Conservation (phyloP, 1,140 invertebrate genomes). For the Pantala flavescens region DNA sequence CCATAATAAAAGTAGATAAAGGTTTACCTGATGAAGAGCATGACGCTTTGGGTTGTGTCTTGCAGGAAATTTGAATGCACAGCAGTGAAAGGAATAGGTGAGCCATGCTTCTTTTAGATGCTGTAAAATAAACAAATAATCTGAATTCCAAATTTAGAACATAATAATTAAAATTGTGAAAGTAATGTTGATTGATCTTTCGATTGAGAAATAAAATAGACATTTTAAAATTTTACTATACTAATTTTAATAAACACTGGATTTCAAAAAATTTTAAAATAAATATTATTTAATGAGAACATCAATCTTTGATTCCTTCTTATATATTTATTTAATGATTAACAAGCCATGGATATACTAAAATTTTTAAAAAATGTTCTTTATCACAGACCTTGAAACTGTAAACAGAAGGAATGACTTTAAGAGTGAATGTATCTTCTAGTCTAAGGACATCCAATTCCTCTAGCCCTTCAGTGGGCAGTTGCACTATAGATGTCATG, state of each 20-base stretch:
- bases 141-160: not conserved
- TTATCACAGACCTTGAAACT: slow-evolving; percentile 50
- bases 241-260: too few relatives aligned
- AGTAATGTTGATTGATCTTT: too few relatives aligned
- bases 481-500: slow-evolving; percentile 54
- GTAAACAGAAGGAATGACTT: slow-evolving; percentile 72
- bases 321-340: too few relatives aligned
- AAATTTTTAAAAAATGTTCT: too few relatives aligned
- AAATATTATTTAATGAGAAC: too few relatives aligned
- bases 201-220: too few relatives aligned
- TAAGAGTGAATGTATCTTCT: slow-evolving; percentile 56
- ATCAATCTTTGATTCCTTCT: too few relatives aligned
- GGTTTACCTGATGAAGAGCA: slow-evolving; percentile 27
- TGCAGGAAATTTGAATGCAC: slow-evolving; percentile 45
- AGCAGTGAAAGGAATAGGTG: slow-evolving; percentile 53
- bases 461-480: slow-evolving; percentile 62
- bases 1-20: too few relatives aligned
- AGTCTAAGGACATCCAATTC: slow-evolving; percentile 58
- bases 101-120: slow-evolving; percentile 40
- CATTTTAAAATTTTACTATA: too few relatives aligned
- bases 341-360: too few relatives aligned
- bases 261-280: too few relatives aligned
- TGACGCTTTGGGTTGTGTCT: slow-evolving; percentile 38
- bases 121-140: slow-evolving; percentile 37
- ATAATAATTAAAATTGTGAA: too few relatives aligned